phyloP scores from a whole-genome alignment of 2,797 vertebrate species.

The Heteromormyrus szaboi region DNA sequence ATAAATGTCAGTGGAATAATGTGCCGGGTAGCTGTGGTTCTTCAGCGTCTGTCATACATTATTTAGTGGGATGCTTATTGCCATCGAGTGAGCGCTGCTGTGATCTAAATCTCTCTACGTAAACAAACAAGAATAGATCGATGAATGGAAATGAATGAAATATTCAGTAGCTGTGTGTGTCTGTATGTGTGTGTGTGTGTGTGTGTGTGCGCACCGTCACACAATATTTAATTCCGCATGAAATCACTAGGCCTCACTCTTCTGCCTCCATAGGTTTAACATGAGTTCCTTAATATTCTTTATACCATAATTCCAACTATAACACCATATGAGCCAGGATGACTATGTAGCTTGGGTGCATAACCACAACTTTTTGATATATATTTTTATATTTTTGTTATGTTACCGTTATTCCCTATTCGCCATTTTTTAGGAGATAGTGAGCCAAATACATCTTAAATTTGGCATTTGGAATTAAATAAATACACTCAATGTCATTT shows the following conservation, averaged over 20 bases:
- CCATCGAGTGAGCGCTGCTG: constrained; percentile 35
- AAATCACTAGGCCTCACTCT: neutral
- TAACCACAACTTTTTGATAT: neutral
- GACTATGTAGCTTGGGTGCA: neutral
- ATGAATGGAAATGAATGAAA: constrained; percentile 57
- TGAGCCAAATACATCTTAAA: neutral
- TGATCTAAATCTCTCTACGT: constrained; percentile 30
- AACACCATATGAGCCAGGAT: neutral
- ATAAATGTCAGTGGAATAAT: constrained; percentile 61
- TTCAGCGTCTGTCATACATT: constrained; percentile 51
- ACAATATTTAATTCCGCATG: neutral
- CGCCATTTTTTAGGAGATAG: neutral
- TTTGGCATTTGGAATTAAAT: neutral
- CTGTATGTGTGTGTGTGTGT: too few species aligned
- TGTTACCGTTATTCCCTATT: neutral
- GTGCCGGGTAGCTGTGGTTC: constrained; percentile 43
- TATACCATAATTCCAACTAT: neutral
- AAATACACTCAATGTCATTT: neutral
- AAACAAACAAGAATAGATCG: constrained; percentile 45
- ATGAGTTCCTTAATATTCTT: neutral
- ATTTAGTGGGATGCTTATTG: constrained; percentile 55
- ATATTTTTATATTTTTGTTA: neutral
- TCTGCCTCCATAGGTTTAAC: neutral
- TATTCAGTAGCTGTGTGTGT: constrained; percentile 37
- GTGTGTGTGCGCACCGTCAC: neutral